Conservation (phyloP, 2,797 vertebrate genomes). For the Chelon auratus region DNA sequence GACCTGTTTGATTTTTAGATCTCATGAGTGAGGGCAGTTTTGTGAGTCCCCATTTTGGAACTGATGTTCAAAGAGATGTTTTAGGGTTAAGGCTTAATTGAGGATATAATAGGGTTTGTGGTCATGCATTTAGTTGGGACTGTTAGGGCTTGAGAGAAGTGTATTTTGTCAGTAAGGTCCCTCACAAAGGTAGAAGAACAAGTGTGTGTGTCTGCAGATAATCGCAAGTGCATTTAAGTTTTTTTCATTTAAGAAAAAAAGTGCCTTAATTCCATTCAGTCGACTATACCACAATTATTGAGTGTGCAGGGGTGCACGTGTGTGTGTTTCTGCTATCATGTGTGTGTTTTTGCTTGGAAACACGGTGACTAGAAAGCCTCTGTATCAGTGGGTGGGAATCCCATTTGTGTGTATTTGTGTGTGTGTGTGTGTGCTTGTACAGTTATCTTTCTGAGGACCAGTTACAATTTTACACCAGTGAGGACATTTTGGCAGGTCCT, state of each 20-base stretch:
- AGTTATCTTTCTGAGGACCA: too few species aligned
- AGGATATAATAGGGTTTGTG: background rate
- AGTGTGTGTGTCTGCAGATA: conserved; percentile 11
- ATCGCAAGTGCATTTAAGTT: conserved; percentile 52
- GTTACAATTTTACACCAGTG: too few species aligned
- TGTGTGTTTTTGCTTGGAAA: background rate
- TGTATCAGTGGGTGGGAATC: background rate
- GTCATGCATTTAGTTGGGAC: background rate
- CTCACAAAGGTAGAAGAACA: conserved; percentile 12
- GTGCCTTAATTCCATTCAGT: conserved; percentile 46
- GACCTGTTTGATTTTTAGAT: conserved; percentile 11
- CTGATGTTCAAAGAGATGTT: background rate
- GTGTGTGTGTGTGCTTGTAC: too few species aligned
- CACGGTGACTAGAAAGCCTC: background rate
- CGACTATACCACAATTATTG: conserved; percentile 21
- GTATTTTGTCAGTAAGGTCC: background rate
- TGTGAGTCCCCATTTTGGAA: background rate
- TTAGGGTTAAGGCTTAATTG: background rate
- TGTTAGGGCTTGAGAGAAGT: background rate
- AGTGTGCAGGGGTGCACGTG: background rate
- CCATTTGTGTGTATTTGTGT: too few species aligned
- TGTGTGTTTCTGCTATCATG: background rate
- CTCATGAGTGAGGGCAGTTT: background rate
- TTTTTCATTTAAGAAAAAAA: conserved; percentile 34
- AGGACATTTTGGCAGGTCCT: too few species aligned